Percentiles rank a stretch among this genome's conserved stretches.
These are phyloP conservation scores for Numenius arquata DNA, from an alignment of 2,113 vertebrate species.

Conservation along the genomic window DNA sequence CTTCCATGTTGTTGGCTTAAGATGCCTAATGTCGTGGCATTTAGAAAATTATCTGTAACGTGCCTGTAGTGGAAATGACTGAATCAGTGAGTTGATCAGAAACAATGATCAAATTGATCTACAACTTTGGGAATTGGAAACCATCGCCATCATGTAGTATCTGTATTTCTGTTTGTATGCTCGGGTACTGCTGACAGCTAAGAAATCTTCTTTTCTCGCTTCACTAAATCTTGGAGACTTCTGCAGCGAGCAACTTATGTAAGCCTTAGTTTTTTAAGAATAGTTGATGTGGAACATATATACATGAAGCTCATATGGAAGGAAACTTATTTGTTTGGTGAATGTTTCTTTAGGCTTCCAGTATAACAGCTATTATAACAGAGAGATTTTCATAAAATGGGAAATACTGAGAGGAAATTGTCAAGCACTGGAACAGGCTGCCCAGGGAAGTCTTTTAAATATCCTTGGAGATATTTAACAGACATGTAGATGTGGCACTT, in stretches of 20 bases:
- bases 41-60: background rate
- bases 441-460: background rate
- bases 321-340: background rate
- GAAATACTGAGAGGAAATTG: background rate
- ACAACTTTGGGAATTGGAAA: background rate
- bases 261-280: background rate
- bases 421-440: background rate
- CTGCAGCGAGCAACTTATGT: background rate
- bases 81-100: background rate
- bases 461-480: background rate
- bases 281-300: background rate
- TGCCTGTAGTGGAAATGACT: background rate
- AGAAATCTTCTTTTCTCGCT: background rate
- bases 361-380: background rate
- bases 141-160: fast-evolving
- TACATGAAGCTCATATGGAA: background rate
- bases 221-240: background rate
- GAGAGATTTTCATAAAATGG: background rate
- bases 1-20: background rate
- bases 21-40: background rate
- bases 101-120: background rate
- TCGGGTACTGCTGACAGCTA: background rate
- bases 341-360: background rate
- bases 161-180: background rate
- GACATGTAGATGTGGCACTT: background rate